phyloP scores from a whole-genome alignment of 2,113 vertebrate genomes.

The Haemorhous mexicanus region DNA sequence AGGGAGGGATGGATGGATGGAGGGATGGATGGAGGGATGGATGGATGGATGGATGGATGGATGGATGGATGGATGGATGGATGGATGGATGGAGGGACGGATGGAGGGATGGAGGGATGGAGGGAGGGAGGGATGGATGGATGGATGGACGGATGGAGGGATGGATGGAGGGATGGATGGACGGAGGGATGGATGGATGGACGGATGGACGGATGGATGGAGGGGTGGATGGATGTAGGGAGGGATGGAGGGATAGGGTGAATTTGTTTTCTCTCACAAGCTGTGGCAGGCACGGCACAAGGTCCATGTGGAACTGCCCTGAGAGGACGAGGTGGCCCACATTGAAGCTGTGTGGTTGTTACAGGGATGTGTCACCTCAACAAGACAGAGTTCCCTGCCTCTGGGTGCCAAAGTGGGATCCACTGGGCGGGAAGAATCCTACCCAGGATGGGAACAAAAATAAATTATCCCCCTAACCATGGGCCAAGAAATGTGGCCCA shows the following conservation, averaged over 20 bases:
- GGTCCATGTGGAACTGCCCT: background rate
- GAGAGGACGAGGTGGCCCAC: accelerated
- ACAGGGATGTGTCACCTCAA: background rate
- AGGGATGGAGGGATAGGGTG: accelerated
- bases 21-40: too few species aligned
- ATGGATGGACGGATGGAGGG: too few species aligned
- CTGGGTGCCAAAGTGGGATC: background rate
- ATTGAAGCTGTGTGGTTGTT: background rate
- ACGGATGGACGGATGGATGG: too few species aligned
- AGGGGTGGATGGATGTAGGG: accelerated
- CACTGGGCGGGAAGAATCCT: background rate
- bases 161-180: too few species aligned
- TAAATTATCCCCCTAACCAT: background rate
- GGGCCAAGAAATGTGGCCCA: background rate
- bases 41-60: too few species aligned
- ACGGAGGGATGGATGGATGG: too few species aligned
- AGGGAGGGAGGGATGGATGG: too few species aligned
- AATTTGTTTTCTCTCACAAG: background rate
- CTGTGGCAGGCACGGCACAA: background rate
- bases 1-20: too few species aligned
- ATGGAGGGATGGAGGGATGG: too few species aligned
- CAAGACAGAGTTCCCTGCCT: background rate
- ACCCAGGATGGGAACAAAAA: background rate
- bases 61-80: too few species aligned
- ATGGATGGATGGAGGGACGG: too few species aligned